Evolutionary conservation across 2,888 invertebrate genomes (phyloP), one percentile per base, ranked within the genome.

Genomic region (Acanthoscelides obtectus): DNA sequence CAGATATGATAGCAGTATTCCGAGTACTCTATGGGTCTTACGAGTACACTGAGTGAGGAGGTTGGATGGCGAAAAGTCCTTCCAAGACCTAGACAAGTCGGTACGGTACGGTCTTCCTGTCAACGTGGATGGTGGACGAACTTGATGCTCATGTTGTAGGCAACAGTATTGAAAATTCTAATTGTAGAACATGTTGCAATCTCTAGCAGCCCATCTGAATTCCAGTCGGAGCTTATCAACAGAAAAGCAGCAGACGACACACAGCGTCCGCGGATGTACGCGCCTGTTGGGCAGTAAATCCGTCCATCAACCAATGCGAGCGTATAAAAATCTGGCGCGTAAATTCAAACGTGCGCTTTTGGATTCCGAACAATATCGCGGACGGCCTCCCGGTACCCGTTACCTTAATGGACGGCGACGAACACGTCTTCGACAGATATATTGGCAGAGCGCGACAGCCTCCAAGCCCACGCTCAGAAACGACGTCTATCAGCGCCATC

Each of bases 401-500:
- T 68, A 68, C 68, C 25, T 45, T 68, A 68, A 68, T 68, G 68
- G 68, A 68, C 27, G 45, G 22, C 27, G 45, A 45, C 45, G 27
- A 68, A 45, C n/a, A 27, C n/a, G 64, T 45, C n/a, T n/a, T n/a
- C 19, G 21, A 68, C 20, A 68, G 22, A 68, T 68, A 68, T 27
- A 68, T 68, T 68, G 80, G 78, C 80, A 77, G 80, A 78, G 80
- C 78, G 80, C 79, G 80, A 81, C 80, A 79, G 80, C 77, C 78
- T 6, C 77, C 77, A 79, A 77, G 80, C 81, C 81, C 81, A 82
- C 82, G 81, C 81, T 76, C 74, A 73, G 74, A 69, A 71, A 12
- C n/a, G 63, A 63, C 66, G 75, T 77, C 80, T 82, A 82, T 82
- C 82, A 82, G 79, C 80, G 82, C 82, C 82, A 82, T 82, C 82